A percentile compares a stretch with the other conserved stretches of the same genome.
Evolutionary conservation across 2,888 invertebrate genomes (phyloP).

Genomic region (Bibio marci): DNA sequence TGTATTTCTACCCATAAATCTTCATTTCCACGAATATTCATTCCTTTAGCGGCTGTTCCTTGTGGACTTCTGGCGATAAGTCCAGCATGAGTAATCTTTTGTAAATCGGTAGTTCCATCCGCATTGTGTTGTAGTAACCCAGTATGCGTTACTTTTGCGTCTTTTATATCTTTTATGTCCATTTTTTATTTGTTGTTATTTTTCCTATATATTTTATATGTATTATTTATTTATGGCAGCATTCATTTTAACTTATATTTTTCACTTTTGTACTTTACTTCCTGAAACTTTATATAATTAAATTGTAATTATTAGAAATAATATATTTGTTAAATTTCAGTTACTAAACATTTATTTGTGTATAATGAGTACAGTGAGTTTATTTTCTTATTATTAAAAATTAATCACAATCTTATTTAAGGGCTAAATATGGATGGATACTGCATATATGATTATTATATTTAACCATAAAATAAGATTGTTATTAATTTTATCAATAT

Average conservation of each 20-base stretch:
- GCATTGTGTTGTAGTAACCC: slow-evolving; percentile 37
- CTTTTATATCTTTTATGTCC: slow-evolving; percentile 29
- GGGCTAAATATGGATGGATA: too few species aligned
- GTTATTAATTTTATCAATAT: too few species aligned
- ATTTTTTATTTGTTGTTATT: slow-evolving; percentile 11
- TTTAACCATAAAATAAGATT: too few species aligned
- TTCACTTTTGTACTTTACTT: background rate
- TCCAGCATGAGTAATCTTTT: slow-evolving; percentile 53
- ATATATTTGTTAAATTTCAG: too few species aligned
- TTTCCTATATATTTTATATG: background rate
- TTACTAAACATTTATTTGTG: too few species aligned
- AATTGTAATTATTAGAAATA: too few species aligned
- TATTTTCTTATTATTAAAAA: too few species aligned
- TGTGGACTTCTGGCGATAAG: slow-evolving; percentile 79
- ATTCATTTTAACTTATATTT: background rate
- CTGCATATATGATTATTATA: too few species aligned
- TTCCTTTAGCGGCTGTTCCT: slow-evolving; percentile 88
- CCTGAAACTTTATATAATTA: too few species aligned
- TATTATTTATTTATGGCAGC: background rate
- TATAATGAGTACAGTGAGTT: too few species aligned
- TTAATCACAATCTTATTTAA: too few species aligned
- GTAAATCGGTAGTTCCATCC: slow-evolving; percentile 39
- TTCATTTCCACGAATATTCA: slow-evolving; percentile 88
- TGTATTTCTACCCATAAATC: slow-evolving; percentile 94
- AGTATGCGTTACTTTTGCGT: slow-evolving; percentile 39